Evolutionary conservation across 2,888 invertebrate genomes (phyloP).

Genomic region (Mythimna impura): DNA sequence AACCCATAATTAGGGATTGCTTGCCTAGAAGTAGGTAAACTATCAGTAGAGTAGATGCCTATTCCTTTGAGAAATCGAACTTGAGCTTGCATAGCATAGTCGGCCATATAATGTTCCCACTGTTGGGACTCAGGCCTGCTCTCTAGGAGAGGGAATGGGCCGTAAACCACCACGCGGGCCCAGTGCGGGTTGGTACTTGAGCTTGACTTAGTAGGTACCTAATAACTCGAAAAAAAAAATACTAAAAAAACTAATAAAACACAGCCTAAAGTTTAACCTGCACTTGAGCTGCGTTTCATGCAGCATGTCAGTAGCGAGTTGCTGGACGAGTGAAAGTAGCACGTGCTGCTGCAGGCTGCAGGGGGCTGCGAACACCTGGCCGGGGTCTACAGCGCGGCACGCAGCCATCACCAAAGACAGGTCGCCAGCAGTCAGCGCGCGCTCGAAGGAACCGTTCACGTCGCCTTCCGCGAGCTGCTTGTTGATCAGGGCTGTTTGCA

Average conservation of each 20-base stretch:
- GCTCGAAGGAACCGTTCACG: slow-evolving; percentile 95
- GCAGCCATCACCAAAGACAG: slow-evolving; percentile 95
- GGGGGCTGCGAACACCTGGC: slow-evolving; percentile 92
- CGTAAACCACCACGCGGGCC: no score
- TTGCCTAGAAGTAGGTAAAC: no score
- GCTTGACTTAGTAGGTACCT: no score
- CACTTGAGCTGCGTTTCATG: slow-evolving; percentile 92
- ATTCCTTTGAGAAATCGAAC: no score
- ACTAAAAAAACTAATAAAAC: background rate
- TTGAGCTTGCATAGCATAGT: no score
- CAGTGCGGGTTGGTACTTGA: no score
- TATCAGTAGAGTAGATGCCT: no score
- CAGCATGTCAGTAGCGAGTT: slow-evolving; percentile 96
- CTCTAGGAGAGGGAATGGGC: no score
- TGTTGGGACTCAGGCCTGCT: no score
- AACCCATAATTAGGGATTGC: no score
- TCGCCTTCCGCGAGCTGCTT: slow-evolving; percentile 90
- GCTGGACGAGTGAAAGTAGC: slow-evolving; percentile 97
- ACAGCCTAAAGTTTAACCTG: slow-evolving; percentile 70
- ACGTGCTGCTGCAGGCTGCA: slow-evolving; percentile 95
- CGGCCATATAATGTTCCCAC: no score
- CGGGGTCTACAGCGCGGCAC: slow-evolving; percentile 95
- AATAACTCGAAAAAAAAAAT: background rate
- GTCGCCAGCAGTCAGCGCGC: slow-evolving; percentile 96
- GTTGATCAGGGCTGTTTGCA: slow-evolving; percentile 78